Base-by-base conservation (phyloP, 2,797 vertebrate genomes). In the Esox masquinongy region DNA sequence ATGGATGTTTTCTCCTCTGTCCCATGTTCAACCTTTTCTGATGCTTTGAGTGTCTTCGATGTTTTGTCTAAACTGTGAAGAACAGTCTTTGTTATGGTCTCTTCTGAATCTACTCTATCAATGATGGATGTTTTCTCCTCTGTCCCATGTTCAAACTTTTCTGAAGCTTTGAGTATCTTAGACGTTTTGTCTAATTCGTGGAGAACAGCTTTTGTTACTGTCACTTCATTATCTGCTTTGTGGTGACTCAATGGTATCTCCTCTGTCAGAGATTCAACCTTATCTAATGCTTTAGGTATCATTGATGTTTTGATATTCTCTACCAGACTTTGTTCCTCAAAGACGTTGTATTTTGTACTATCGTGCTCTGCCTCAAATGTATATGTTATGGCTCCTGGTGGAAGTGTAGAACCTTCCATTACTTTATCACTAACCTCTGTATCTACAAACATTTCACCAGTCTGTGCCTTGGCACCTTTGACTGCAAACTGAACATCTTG, bases 241-340 rank as follows among this genome's bases (percentile, higher is more conserved):
- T 14, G 43, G 43, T 47, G 43, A 8, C 43, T 47, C 43, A 47
- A 47, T 47, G 12, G 43, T 14, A 12, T 47, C 43, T 47, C 43
- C 43, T 47, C 43, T 47, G 12, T 47, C 43, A 47, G 4, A 47
- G 43, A 47, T 47, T 14, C 43, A 47, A 47, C 12, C 43, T 47
- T 47, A 14, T 47, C 43, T 47, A 47, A 11, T 14, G 43, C 75
- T 73, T 76, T 83, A 47, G 31, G 5, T 79, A 12, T 78, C 78
- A 88, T 91, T 1, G 16, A 68, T 73, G 86, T 89, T 71, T 87
- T 91, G 69, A 76, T 80, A 51, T 87, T 75, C 31, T 83, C 84
- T 76, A 11, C 0, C 17, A 81, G 74, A 67, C 84, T 82, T 78
- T 24, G 12, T 29, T 78, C 77, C 43, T 85, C 86, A 0, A 15